These are phyloP conservation scores for Brachyalestes nurse DNA, from an alignment of 2,797 vertebrate genomes.

Conservation along the genomic window DNA sequence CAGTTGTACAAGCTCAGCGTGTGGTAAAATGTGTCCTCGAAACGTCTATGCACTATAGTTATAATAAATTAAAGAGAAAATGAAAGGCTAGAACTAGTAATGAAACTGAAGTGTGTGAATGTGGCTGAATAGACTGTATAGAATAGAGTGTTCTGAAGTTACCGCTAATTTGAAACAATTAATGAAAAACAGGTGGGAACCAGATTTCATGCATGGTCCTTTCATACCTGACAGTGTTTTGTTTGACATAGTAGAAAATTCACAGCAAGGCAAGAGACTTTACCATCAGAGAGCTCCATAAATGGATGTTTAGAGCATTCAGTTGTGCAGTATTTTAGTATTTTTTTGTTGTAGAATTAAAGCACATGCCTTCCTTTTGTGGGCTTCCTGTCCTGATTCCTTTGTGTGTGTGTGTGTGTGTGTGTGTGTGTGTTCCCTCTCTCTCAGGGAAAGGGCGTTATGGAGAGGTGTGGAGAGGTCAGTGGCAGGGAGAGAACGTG, in stretches of 20 bases:
- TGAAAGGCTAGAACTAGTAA: too few species aligned
- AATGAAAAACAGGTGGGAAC: too few species aligned
- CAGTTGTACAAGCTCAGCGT: too few species aligned
- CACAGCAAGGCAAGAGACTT: not conserved
- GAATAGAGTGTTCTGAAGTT: too few species aligned
- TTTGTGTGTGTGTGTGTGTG: conserved; percentile 92
- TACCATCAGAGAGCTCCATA: not conserved
- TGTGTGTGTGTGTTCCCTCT: conserved; percentile 61
- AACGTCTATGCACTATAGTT: too few species aligned
- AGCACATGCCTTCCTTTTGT: not conserved
- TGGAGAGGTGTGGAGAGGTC: conserved; percentile 96
- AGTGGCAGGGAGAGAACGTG: conserved; percentile 97
- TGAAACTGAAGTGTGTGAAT: too few species aligned
- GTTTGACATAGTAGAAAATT: not conserved
- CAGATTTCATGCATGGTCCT: not conserved
- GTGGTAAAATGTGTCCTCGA: too few species aligned
- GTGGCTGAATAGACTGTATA: too few species aligned
- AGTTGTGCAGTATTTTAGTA: too few species aligned
- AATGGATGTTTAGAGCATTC: not conserved
- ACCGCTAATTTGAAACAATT: too few species aligned
- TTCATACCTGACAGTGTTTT: not conserved
- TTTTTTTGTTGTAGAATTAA: not conserved
- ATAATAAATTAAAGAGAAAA: too few species aligned
- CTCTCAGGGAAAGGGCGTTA: conserved; percentile 93
- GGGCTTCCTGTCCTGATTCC: not conserved